phyloP scores from a whole-genome alignment of 2,888 invertebrate genomes.

The Drosophila affinis region DNA sequence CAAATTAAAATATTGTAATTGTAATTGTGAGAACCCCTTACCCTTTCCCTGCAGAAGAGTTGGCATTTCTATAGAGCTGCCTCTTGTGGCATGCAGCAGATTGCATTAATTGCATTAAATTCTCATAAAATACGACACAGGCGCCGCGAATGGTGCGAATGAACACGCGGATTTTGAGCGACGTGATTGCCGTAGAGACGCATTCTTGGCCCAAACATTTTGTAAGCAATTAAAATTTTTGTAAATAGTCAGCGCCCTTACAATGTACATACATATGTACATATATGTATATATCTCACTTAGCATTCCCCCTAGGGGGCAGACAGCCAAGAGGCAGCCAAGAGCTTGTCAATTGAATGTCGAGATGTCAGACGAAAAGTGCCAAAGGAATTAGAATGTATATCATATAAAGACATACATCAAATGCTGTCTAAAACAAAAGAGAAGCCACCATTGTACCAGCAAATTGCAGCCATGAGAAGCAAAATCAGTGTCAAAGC shows the following conservation, averaged over 20 bases:
- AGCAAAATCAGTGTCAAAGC: not conserved
- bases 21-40: too few relatives aligned
- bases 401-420: not conserved
- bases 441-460: not conserved
- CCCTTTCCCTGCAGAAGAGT: not conserved
- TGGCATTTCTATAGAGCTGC: conserved; percentile 16
- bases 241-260: not conserved
- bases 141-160: conserved; percentile 6
- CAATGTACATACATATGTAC: conserved; percentile 4
- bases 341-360: not conserved
- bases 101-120: too few relatives aligned
- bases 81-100: conserved; percentile 7
- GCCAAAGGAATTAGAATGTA: not conserved
- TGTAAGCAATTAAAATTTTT: conserved; percentile 33
- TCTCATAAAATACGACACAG: conserved; percentile 31
- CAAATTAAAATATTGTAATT: not conserved
- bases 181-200: conserved; percentile 1
- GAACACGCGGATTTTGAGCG: conserved; percentile 20
- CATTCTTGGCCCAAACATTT: conserved; percentile 9
- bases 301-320: not conserved
- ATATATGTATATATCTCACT: not conserved
- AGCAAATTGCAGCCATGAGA: not conserved
- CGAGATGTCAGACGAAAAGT: not conserved
- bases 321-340: not conserved
- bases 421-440: not conserved